Conservation (phyloP, 2,113 vertebrate genomes). For the Uropsilus gracilis region DNA sequence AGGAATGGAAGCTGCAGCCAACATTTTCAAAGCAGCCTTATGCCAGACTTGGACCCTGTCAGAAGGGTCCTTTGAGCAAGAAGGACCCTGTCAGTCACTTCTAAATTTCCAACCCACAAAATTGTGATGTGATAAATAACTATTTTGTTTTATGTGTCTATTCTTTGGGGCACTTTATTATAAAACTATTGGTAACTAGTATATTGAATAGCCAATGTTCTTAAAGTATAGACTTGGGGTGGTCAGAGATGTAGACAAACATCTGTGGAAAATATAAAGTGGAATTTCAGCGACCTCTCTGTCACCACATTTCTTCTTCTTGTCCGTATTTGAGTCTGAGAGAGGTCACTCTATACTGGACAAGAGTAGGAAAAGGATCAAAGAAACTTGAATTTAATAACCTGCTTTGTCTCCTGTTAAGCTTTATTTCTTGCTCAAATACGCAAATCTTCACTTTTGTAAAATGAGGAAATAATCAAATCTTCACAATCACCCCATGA, state of each 20-base stretch:
- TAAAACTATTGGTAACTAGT: neutral
- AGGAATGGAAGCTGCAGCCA: neutral
- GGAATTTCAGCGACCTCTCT: neutral
- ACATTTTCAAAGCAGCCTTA: neutral
- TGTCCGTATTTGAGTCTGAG: neutral
- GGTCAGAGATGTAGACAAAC: neutral
- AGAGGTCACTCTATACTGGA: neutral
- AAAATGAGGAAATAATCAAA: neutral
- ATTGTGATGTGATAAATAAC: neutral
- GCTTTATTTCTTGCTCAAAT: neutral
- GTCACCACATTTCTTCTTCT: neutral
- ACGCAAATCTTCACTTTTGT: neutral
- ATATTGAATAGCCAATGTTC: neutral
- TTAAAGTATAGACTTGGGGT: neutral
- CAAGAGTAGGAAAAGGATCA: neutral
- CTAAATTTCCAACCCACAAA: neutral
- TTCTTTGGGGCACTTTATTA: neutral
- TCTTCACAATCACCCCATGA: neutral
- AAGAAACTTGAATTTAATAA: neutral
- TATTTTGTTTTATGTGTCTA: neutral
- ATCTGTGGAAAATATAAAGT: neutral
- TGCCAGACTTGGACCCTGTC: accelerated
- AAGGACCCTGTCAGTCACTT: neutral
- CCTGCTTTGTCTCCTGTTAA: neutral
- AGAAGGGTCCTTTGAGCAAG: too few relatives aligned